phyloP scores from a whole-genome alignment of 2,888 invertebrate species.

The Ophion ventricosus region DNA sequence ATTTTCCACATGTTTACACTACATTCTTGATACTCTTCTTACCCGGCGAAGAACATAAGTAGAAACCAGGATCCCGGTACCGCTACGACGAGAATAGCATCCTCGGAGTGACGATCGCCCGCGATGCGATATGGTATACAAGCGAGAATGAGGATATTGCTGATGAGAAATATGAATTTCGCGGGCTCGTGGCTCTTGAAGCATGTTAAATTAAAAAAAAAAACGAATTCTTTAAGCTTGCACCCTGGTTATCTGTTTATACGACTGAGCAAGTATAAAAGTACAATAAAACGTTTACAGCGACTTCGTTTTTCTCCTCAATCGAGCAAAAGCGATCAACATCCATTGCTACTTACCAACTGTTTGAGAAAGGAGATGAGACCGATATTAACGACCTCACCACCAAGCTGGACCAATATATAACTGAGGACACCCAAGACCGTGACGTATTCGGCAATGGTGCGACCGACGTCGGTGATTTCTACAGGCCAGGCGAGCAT shows the following conservation, averaged over 20 bases:
- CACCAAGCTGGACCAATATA: slow-evolving; percentile 95
- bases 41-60: slow-evolving; percentile 99
- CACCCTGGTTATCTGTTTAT: too few relatives aligned
- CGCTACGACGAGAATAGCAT: slow-evolving; percentile 95
- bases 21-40: slow-evolving; percentile 74
- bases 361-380: slow-evolving; percentile 95
- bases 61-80: slow-evolving; percentile 99
- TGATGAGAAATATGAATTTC: slow-evolving; percentile 95
- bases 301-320: too few relatives aligned
- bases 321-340: background rate
- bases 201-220: slow-evolving; percentile 31
- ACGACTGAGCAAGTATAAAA: too few relatives aligned
- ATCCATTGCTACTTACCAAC: slow-evolving; percentile 86
- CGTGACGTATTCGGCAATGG: slow-evolving; percentile 90
- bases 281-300: too few relatives aligned
- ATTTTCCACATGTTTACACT: background rate
- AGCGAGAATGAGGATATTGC: slow-evolving; percentile 94
- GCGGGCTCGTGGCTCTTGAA: slow-evolving; percentile 95
- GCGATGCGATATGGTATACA: slow-evolving; percentile 94
- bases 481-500: slow-evolving; percentile 85
- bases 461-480: slow-evolving; percentile 83
- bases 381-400: slow-evolving; percentile 97
- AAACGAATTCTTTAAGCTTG: slow-evolving; percentile 17
- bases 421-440: slow-evolving; percentile 94
- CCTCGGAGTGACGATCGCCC: slow-evolving; percentile 92